Evolutionary conservation across 1,140 invertebrate species (phyloP).

Genomic region (Monomorium pharaonis): DNA sequence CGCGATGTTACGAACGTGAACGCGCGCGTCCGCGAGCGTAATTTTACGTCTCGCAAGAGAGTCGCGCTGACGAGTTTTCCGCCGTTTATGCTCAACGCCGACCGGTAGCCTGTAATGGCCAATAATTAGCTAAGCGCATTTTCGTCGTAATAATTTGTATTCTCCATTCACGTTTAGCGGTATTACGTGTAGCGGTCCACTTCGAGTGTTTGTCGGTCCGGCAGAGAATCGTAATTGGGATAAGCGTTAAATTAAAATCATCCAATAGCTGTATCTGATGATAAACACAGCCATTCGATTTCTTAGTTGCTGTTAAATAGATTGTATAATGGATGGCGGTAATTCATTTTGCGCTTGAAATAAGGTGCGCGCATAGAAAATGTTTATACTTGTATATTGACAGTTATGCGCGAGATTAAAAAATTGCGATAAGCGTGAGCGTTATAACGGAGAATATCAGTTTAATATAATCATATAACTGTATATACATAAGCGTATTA

Average conservation of each 20-base stretch:
- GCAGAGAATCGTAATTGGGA: not conserved
- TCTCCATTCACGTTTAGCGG: not conserved
- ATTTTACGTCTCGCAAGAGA: conserved; percentile 18
- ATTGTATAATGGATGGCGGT: not conserved
- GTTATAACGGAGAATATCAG: not conserved
- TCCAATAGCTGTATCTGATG: not conserved
- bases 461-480: conserved; percentile 10
- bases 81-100: not conserved
- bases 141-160: not conserved
- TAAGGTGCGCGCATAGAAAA: not conserved
- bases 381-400: not conserved
- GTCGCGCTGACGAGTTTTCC: not conserved
- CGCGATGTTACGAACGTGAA: conserved; percentile 22
- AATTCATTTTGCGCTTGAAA: not conserved
- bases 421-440: not conserved
- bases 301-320: not conserved
- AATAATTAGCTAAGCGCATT: not conserved
- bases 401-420: not conserved
- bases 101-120: not conserved
- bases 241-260: not conserved
- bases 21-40: conserved; percentile 8
- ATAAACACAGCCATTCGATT: not conserved
- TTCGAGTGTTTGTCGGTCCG: not conserved
- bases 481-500: not conserved
- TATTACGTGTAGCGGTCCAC: not conserved